phyloP scores from a whole-genome alignment of 2,888 invertebrate genomes.

The Hirtodrosophila alboralis region DNA sequence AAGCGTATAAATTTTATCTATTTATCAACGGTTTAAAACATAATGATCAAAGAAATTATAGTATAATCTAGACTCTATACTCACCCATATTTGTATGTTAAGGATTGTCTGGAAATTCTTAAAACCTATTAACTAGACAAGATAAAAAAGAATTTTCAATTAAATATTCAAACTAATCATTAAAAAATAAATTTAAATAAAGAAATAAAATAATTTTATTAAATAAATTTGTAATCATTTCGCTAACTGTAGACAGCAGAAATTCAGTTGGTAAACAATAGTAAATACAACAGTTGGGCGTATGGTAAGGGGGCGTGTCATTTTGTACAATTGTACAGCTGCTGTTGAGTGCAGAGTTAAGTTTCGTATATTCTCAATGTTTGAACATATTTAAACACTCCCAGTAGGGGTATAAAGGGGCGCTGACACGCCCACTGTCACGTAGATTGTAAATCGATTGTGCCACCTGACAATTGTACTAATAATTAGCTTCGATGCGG shows the following conservation, averaged over 20 bases:
- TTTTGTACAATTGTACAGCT: conserved; percentile 24
- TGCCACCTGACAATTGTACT: conserved; percentile 30
- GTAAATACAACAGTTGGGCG: conserved; percentile 15
- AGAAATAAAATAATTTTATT: neutral
- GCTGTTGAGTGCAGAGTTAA: conserved; percentile 41
- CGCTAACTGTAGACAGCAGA: conserved; percentile 18
- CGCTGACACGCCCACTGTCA: conserved; percentile 30
- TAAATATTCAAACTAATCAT: too few relatives aligned
- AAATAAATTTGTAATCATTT: neutral
- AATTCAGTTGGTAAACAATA: conserved; percentile 17
- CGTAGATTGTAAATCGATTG: conserved; percentile 41
- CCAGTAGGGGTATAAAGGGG: too few relatives aligned
- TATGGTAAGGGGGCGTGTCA: conserved; percentile 7
- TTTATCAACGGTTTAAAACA: too few relatives aligned
- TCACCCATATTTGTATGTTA: too few relatives aligned
- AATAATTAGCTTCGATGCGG: conserved; percentile 41
- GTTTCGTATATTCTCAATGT: conserved; percentile 33
- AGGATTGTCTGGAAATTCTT: too few relatives aligned
- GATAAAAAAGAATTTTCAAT: too few relatives aligned
- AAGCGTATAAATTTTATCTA: too few relatives aligned
- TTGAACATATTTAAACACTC: conserved; percentile 21
- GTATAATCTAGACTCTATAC: too few relatives aligned
- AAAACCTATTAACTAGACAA: too few relatives aligned
- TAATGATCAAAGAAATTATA: too few relatives aligned
- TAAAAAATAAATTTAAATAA: too few relatives aligned